phyloP scores from a whole-genome alignment of 2,888 invertebrate species.

The Brachyptera risi region DNA sequence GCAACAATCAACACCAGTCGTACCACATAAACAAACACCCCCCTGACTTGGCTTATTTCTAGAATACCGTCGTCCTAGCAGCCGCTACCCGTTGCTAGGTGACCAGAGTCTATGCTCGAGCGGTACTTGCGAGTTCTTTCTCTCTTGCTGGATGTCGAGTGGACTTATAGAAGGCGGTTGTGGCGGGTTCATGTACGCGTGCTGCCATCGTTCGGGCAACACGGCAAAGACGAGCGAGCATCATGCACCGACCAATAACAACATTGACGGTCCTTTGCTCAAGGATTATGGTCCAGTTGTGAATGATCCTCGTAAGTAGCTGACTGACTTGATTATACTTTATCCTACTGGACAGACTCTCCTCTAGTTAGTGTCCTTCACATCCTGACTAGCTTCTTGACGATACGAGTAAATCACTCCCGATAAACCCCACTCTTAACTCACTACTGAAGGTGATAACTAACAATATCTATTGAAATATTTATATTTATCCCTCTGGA shows the following conservation, averaged over 20 bases:
- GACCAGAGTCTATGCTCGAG: constrained; percentile 53
- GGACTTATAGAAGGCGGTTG: constrained; percentile 83
- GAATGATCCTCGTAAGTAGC: constrained; percentile 73
- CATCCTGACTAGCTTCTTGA: too few relatives aligned
- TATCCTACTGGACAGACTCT: too few relatives aligned
- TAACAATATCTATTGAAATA: too few relatives aligned
- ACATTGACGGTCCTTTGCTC: neutral
- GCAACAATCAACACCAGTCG: neutral
- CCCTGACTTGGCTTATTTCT: neutral
- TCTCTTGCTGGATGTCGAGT: constrained; percentile 87
- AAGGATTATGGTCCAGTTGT: constrained; percentile 64
- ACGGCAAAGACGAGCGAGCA: constrained; percentile 39
- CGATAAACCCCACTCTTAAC: too few relatives aligned
- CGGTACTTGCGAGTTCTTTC: constrained; percentile 85
- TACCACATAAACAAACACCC: neutral
- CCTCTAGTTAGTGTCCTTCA: too few relatives aligned
- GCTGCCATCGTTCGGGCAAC: constrained; percentile 65
- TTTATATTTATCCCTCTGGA: too few relatives aligned
- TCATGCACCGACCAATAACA: neutral
- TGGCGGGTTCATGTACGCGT: constrained; percentile 73
- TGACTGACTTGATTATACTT: constrained; percentile 8
- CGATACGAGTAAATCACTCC: too few relatives aligned
- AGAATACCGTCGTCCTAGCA: constrained; percentile 12
- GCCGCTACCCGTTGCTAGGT: constrained; percentile 23
- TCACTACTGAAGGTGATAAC: too few relatives aligned